Conservation (phyloP, 2,797 vertebrate genomes). For the Sebastes umbrosus region DNA sequence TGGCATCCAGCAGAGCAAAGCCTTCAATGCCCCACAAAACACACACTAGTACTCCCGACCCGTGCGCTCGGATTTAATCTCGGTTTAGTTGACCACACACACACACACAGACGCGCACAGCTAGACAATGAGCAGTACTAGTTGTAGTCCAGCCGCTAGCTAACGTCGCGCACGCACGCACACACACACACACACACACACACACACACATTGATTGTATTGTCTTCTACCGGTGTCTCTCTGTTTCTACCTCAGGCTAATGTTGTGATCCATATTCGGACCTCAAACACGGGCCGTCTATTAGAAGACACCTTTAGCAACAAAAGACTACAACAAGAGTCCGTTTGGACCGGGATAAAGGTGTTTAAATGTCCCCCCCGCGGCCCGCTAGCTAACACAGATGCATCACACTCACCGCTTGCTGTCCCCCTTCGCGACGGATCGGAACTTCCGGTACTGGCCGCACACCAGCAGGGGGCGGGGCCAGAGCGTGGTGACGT, state of each 20-base stretch:
- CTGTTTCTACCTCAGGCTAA: neutral
- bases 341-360: conserved; percentile 1
- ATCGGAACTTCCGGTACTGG: conserved; percentile 84
- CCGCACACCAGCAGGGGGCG: conserved; percentile 64
- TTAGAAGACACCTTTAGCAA: neutral
- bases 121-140: conserved; percentile 34
- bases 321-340: rapidly evolving
- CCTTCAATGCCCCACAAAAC: conserved; percentile 27
- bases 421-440: conserved; percentile 80
- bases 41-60: neutral
- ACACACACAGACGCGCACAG: neutral
- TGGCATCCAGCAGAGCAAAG: conserved; percentile 49
- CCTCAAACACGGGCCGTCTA: neutral
- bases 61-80: conserved; percentile 61
- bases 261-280: neutral
- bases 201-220: conserved; percentile 52
- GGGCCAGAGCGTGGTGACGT: conserved; percentile 30
- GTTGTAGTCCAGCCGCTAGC: conserved; percentile 41
- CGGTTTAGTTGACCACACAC: conserved; percentile 24
- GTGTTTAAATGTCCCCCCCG: conserved; percentile 8
- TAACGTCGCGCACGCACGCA: conserved; percentile 25
- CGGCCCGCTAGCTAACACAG: conserved; percentile 57
- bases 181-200: conserved; percentile 19
- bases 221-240: conserved; percentile 63
- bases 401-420: conserved; percentile 81